phyloP scores from a whole-genome alignment of 1,140 invertebrate species.

The Daktulosphaira vitifoliae region DNA sequence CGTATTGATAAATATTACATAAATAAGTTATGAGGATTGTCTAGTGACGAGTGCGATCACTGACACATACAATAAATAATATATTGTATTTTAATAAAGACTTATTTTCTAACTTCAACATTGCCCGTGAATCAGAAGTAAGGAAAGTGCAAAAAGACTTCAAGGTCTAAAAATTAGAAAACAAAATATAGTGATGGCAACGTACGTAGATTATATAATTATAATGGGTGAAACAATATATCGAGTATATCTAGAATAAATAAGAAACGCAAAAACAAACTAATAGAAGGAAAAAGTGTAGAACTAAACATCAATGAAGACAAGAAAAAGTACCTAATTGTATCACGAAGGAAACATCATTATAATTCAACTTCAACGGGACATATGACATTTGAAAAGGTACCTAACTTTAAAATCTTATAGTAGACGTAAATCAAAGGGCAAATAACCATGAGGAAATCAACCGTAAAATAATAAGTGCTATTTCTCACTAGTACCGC shows the following conservation, averaged over 20 bases:
- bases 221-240: not conserved
- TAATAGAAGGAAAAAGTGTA: conserved; percentile 1
- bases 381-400: conserved; percentile 2
- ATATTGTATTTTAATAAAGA: too few relatives aligned
- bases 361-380: not conserved
- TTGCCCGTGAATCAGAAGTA: not conserved
- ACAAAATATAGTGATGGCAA: conserved; percentile 2
- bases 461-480: not conserved
- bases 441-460: not conserved
- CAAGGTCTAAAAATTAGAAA: not conserved
- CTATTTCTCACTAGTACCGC: not conserved
- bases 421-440: not conserved
- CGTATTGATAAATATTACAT: too few relatives aligned
- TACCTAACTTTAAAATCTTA: conserved; percentile 7
- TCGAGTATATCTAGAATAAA: too few relatives aligned
- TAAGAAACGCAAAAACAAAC: not conserved
- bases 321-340: conserved; percentile 2
- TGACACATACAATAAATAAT: too few relatives aligned
- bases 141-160: conserved; percentile 2
- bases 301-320: not conserved
- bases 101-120: too few relatives aligned
- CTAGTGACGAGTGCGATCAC: too few relatives aligned
- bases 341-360: not conserved
- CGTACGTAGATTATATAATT: not conserved
- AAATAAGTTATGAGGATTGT: too few relatives aligned